Evolutionary conservation across 1,140 invertebrate genomes (phyloP).

Genomic region (Cyrtorhinus lividipennis): DNA sequence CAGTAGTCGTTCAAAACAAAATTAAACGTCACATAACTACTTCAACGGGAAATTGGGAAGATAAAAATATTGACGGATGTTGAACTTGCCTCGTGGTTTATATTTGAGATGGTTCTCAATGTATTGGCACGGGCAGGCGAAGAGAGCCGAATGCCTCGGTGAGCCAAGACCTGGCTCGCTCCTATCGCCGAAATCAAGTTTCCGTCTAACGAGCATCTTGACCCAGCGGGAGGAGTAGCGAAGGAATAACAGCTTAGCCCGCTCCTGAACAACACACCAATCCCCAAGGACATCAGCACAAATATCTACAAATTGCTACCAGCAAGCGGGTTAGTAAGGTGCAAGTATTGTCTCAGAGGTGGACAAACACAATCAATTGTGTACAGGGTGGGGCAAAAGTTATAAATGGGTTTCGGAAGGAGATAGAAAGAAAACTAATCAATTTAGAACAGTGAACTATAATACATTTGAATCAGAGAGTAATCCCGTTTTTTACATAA

Average conservation of each 20-base stretch:
- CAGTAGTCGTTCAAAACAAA: no score
- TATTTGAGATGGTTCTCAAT: slow-evolving; percentile 76
- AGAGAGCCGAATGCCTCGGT: slow-evolving; percentile 59
- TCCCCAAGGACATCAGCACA: neutral
- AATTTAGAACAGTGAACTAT: no score
- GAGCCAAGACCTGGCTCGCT: slow-evolving; percentile 34
- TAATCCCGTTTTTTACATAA: no score
- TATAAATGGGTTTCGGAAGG: no score
- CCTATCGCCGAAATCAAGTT: slow-evolving; percentile 41
- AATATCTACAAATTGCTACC: slow-evolving; percentile 12
- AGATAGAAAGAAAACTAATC: no score
- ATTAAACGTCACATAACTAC: no score
- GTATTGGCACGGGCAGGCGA: slow-evolving; percentile 71
- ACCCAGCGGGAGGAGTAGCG: slow-evolving; percentile 71
- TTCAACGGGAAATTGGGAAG: slow-evolving; percentile 32
- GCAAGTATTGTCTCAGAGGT: no score
- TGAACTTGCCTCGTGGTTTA: slow-evolving; percentile 65
- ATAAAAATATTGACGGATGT: slow-evolving; percentile 36
- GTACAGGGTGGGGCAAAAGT: no score
- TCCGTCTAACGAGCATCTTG: slow-evolving; percentile 49
- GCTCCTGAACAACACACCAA: slow-evolving; percentile 45
- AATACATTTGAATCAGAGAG: no score
- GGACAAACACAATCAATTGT: no score
- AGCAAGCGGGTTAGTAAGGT: no score
- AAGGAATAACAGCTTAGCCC: slow-evolving; percentile 59